Evolutionary conservation across 2,113 vertebrate genomes (phyloP).

Genomic region (Castor canadensis): DNA sequence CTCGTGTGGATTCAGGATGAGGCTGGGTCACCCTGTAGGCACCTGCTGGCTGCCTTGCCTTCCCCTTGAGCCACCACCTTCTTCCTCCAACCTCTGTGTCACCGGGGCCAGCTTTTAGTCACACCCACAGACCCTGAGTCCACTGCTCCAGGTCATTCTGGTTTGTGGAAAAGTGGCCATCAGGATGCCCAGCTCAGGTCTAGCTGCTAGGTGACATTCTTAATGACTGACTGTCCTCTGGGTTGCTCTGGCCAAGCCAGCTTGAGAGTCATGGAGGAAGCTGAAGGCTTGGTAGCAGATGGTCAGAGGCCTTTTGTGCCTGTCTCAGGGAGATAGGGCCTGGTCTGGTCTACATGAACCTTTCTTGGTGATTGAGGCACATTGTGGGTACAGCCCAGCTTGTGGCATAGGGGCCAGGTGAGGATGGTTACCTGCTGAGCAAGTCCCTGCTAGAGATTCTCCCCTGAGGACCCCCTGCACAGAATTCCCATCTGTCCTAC

Average conservation of each 20-base stretch:
- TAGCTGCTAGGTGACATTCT: neutral
- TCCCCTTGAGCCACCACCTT: neutral
- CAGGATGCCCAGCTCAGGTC: neutral
- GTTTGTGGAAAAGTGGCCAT: neutral
- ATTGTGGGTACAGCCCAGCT: neutral
- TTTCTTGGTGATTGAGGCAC: neutral
- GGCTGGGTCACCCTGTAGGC: too few relatives aligned
- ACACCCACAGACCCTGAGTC: too few relatives aligned
- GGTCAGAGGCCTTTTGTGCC: accelerated
- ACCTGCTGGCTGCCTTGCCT: neutral
- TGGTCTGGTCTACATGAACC: too few relatives aligned
- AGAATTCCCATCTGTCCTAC: accelerated
- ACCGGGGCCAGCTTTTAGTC: neutral
- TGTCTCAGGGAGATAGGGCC: too few relatives aligned
- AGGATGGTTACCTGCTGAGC: accelerated
- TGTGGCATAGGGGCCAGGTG: too few relatives aligned
- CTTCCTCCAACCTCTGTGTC: neutral
- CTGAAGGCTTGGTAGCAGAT: accelerated
- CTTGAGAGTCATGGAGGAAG: accelerated
- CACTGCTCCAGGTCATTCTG: neutral
- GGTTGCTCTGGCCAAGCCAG: neutral
- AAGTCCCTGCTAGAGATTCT: neutral
- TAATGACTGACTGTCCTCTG: too few relatives aligned
- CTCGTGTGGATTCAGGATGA: neutral
- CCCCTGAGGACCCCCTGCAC: accelerated